A percentile compares a stretch with the other conserved stretches of the same genome.
Evolutionary conservation across 2,113 vertebrate genomes (phyloP).

Genomic region (Falco punctatus): DNA sequence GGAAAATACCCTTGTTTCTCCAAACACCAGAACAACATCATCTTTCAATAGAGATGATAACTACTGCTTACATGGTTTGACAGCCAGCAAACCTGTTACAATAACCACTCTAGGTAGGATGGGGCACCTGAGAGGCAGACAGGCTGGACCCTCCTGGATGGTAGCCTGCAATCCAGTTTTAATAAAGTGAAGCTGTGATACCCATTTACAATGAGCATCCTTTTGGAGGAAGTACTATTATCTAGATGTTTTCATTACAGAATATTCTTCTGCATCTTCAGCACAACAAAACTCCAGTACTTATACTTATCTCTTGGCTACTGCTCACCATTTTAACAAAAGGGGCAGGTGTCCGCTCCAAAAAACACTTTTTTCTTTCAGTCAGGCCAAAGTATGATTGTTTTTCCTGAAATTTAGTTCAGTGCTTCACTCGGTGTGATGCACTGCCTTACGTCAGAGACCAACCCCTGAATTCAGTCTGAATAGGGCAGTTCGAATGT

Average conservation of each 20-base stretch:
- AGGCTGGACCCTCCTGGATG: neutral
- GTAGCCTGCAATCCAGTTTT: neutral
- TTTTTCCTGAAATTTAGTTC: neutral
- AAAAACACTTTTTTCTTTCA: neutral
- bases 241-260: no score
- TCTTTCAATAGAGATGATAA: neutral
- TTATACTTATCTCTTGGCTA: neutral
- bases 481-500: neutral
- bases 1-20: neutral
- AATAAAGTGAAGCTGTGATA: neutral
- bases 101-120: neutral
- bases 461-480: neutral
- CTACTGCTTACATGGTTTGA: neutral
- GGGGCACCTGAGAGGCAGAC: neutral
- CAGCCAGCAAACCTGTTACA: neutral
- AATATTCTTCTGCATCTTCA: neutral
- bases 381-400: neutral
- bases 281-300: neutral
- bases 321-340: neutral
- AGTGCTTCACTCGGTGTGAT: neutral
- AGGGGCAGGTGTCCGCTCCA: neutral
- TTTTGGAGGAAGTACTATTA: neutral
- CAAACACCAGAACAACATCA: neutral
- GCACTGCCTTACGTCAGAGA: neutral
- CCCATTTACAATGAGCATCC: neutral